Percentiles rank a stretch among this genome's conserved stretches.
phyloP scores from a whole-genome alignment of 2,113 vertebrate species.

The Urocolius indicus region DNA sequence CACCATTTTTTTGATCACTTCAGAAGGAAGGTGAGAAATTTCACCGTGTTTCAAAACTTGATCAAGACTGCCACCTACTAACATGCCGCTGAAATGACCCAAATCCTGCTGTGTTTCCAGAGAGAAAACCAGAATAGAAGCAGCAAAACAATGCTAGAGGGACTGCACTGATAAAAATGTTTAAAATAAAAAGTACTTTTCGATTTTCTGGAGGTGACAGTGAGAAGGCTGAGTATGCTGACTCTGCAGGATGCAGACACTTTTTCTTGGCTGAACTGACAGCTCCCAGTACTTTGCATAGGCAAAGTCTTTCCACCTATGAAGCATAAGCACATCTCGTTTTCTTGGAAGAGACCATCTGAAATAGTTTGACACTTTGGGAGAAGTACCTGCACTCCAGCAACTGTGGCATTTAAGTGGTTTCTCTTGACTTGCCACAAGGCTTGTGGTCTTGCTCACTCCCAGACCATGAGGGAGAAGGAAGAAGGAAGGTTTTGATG shows the following conservation, averaged over 20 bases:
- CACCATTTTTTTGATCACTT: not conserved
- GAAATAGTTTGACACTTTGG: not conserved
- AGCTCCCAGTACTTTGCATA: not conserved
- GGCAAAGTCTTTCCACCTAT: not conserved
- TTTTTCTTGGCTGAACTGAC: not conserved
- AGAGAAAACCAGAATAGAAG: not conserved
- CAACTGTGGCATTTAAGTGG: not conserved
- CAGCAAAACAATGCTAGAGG: not conserved
- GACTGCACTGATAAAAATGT: not conserved
- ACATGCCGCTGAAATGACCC: slow-evolving; percentile 16
- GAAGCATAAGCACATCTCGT: not conserved
- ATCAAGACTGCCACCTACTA: slow-evolving; percentile 78
- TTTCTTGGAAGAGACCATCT: not conserved
- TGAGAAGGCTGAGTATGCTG: not conserved
- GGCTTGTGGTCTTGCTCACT: not conserved
- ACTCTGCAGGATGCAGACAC: not conserved
- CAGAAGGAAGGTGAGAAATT: not conserved
- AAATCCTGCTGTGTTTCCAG: not conserved
- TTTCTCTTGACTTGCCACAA: not conserved
- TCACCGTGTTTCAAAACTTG: slow-evolving; percentile 60
- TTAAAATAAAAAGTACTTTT: not conserved
- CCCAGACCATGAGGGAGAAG: not conserved
- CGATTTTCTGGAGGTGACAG: not conserved
- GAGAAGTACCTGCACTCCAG: not conserved
- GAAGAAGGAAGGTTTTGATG: not conserved